Evolutionary conservation across 2,888 invertebrate genomes (phyloP), one percentile per base, ranked within the genome.

Genomic region (Hypena proboscidalis): DNA sequence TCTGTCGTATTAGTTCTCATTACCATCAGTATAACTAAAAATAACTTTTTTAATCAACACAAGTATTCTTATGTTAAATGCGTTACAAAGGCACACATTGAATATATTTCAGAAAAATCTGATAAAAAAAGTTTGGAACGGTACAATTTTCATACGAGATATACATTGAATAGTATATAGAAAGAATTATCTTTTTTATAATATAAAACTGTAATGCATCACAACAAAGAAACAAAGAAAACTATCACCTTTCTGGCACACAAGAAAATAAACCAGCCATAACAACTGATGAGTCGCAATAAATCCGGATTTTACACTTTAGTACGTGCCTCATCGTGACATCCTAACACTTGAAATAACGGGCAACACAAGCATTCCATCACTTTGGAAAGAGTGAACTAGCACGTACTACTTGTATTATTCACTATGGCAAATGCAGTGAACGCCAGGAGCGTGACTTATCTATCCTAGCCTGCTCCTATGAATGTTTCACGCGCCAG

Each of bases 371-470:
- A 72, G 71, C 79, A 75, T 84, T 83, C 79, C 77, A 80, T 83
- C 79, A 80, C 72, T 61, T 57, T 22, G 61, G 62, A 62, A 46
- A 61, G 70, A 71, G 63, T 56, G 63, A 59, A 59, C 53, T 33
- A 46, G 78, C 81, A 81, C 84, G 84, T 83, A 69, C 76, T 51
- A 62, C 67, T 67, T 87, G 84, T 84, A 87, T 89, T 86, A 89
- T 86, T 88, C 86, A 85, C 84, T 68, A 75, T 81, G 80, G 85
- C 80, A 83, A 85, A 83, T 85, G 85, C 85, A 85, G 77, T 71
- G 65, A 58, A 48, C 50, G 45, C 40, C 42, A 36, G 20, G 76
- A 71, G 70, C 85, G 84, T 85, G 86, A 82, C 87, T 85, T 85
- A 86, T 87, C 86, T 85, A 65, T 65, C 63, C 61, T 49, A 58